A percentile compares a stretch with the other conserved stretches of the same genome.
These are phyloP conservation scores for Agrenia bidenticulata DNA, from an alignment of 2,888 invertebrate species.

Conservation along the genomic window DNA sequence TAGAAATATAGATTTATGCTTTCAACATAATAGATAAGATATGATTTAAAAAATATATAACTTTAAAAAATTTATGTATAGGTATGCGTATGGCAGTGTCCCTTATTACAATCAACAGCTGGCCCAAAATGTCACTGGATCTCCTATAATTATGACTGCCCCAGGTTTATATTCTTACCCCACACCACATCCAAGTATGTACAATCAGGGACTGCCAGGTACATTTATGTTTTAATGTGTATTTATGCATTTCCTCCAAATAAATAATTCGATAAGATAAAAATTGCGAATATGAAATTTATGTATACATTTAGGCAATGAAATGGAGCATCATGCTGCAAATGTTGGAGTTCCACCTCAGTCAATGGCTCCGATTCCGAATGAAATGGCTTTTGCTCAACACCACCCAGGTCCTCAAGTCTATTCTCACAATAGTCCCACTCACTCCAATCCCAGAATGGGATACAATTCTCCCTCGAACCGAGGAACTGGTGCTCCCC, in stretches of 20 bases:
- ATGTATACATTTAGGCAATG: constrained; percentile 17
- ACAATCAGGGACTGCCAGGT: constrained; percentile 29
- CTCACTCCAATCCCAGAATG: constrained; percentile 16
- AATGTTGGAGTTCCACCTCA: constrained; percentile 27
- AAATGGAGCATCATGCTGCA: constrained; percentile 35
- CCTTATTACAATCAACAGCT: constrained; percentile 42
- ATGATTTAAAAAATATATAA: neutral
- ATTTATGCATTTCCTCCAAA: neutral
- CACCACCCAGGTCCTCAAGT: constrained; percentile 24
- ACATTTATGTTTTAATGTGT: no score
- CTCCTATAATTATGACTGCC: constrained; percentile 45
- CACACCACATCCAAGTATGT: constrained; percentile 31
- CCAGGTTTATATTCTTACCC: constrained; percentile 22
- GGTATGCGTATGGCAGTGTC: constrained; percentile 29
- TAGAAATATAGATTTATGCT: no score
- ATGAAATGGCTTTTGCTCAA: constrained; percentile 44
- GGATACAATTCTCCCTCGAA: constrained; percentile 7
- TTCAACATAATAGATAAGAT: no score
- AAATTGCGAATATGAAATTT: neutral
- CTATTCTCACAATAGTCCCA: constrained; percentile 33
- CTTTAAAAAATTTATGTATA: constrained; percentile 13
- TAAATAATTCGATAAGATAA: neutral
- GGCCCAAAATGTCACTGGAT: constrained; percentile 48
- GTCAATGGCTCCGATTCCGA: constrained; percentile 31
- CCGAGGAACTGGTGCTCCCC: constrained; percentile 23